Evolutionary conservation across 30 jellyfish, hydroid and myxozoan species (phyloP), one percentile per base, ranked within the genome.

Genomic region (Clytia hemisphaerica): DNA sequence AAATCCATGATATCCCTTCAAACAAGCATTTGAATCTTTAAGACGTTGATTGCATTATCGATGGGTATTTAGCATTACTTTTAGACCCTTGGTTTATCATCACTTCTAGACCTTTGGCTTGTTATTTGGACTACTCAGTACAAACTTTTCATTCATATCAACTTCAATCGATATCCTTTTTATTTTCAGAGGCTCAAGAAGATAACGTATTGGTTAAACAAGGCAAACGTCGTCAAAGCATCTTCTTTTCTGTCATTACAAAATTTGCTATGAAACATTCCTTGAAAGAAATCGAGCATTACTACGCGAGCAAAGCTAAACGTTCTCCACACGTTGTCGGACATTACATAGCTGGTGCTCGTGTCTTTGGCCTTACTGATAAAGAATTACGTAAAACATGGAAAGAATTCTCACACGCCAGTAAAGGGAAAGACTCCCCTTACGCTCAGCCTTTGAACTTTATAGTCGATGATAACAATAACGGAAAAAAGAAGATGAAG

Each of bases 211-310:
- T 31, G 16, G 82, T 36, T 6, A 72, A 58, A 7, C 69, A 82
- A 18, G 19, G 80, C 19, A 19, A 45, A 32, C 25, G 83, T 69
- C 83, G 84, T 6, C 84, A 72, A 35, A 72, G 83, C 66, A 58
- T 72, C 38, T 72, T 72, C 75, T 72, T 72, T 44, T 72, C 84
- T 2, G 84, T 72, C 0, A 72, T 72, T 44, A 72, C 84, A 14
- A 72, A 72, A 40, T 72, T 72, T 44, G 84, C 84, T 0, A 72
- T 72, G 76, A 48, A 72, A 40, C 84, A 72, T 40, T 72, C 84
- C 18, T 29, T 72, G 10, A 37, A 49, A 18, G 84, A 72, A 72
- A 72, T 72, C 18, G 84, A 72, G 36, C 37, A 82, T 40, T 72
- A 72, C 45, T 66, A 66, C 71, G 79, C 79, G 22, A 66, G 79